phyloP scores from a whole-genome alignment of 2,888 invertebrate species.

The Philopedon plagiatum region DNA sequence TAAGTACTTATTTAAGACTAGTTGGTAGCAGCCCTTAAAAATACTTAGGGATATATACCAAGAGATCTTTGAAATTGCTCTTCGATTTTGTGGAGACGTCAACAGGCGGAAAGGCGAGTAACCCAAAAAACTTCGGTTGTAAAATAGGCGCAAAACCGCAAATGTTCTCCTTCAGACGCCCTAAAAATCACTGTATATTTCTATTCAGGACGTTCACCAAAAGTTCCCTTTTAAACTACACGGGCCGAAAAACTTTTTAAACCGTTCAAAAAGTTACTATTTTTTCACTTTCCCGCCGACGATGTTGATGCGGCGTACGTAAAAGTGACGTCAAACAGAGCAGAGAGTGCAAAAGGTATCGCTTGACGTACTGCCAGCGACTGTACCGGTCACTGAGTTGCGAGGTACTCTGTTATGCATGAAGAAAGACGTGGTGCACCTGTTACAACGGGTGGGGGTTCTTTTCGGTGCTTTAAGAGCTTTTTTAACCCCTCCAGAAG shows the following conservation, averaged over 20 bases:
- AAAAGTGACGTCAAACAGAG: conserved; percentile 28
- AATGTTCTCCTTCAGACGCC: neutral
- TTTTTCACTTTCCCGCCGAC: conserved; percentile 28
- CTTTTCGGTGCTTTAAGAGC: conserved; percentile 34
- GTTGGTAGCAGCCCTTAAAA: no score
- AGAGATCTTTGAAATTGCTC: no score
- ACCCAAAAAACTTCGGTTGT: conserved; percentile 28
- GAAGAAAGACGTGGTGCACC: conserved; percentile 67
- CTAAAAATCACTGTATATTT: neutral
- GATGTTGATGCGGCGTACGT: conserved; percentile 5
- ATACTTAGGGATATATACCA: no score
- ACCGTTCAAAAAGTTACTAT: neutral
- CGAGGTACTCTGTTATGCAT: conserved; percentile 68
- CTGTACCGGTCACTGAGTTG: conserved; percentile 70
- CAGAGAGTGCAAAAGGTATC: conserved; percentile 44
- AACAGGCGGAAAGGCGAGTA: conserved; percentile 53
- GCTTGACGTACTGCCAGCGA: conserved; percentile 64
- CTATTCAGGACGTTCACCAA: neutral
- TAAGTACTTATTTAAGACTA: conserved; percentile 45
- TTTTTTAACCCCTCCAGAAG: conserved; percentile 61
- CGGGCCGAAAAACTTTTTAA: neutral
- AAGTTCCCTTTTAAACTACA: neutral
- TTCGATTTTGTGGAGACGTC: conserved; percentile 54
- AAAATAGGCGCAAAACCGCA: neutral
- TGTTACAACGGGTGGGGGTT: conserved; percentile 64